A percentile compares a stretch with the other conserved stretches of the same genome.
These are phyloP conservation scores for Limnephilus marmoratus DNA, from an alignment of 2,888 invertebrate species.

Conservation along the genomic window DNA sequence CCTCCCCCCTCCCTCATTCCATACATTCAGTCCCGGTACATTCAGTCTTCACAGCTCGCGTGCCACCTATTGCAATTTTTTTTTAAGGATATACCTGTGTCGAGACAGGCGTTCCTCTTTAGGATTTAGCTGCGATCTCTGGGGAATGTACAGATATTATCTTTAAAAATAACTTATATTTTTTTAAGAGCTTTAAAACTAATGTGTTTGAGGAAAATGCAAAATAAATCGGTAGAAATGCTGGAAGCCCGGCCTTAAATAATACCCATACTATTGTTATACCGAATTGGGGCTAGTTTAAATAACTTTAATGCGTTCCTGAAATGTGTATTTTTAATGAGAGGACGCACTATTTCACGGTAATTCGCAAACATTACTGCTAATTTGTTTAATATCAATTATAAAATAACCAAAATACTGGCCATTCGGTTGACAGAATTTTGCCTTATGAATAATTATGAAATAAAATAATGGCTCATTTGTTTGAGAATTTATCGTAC, in stretches of 20 bases:
- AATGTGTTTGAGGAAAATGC: no score
- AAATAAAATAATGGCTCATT: constrained; percentile 63
- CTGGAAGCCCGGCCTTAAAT: not conserved
- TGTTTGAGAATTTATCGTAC: constrained; percentile 59
- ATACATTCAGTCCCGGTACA: no score
- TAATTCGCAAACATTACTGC: constrained; percentile 53
- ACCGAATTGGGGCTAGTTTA: not conserved
- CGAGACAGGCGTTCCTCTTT: no score
- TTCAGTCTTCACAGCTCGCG: no score
- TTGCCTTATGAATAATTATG: constrained; percentile 54
- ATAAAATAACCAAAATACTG: constrained; percentile 62
- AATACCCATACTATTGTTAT: not conserved
- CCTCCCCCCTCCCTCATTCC: no score
- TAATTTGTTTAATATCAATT: constrained; percentile 64
- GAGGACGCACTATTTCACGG: constrained; percentile 18
- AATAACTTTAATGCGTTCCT: not conserved
- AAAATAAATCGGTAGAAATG: no score
- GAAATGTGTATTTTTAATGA: constrained; percentile 20
- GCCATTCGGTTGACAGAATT: constrained; percentile 52
- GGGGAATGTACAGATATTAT: no score
- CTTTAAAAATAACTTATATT: no score
- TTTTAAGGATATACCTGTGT: no score
- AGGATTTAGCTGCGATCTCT: no score
- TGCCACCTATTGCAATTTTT: no score
- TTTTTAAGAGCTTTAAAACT: no score